Evolutionary conservation across 2,888 invertebrate species (phyloP).

Genomic region (Chirona hameri): DNA sequence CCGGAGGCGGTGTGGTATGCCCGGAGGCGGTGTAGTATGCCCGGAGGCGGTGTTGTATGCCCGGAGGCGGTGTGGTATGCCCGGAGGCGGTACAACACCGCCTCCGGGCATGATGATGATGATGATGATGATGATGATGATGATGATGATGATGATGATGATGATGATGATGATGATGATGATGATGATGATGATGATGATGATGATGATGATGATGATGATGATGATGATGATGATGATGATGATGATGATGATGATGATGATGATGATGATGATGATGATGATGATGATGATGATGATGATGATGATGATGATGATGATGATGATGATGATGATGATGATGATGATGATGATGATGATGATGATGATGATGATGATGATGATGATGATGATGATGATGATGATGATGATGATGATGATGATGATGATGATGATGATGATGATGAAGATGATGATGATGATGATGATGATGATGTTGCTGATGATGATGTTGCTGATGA

Average conservation of each 20-base stretch:
- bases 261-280: slow-evolving; percentile 22
- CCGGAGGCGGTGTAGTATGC: too few species aligned
- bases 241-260: slow-evolving; percentile 22
- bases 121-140: slow-evolving; percentile 22
- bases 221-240: slow-evolving; percentile 22
- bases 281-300: slow-evolving; percentile 22
- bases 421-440: slow-evolving; percentile 22
- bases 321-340: slow-evolving; percentile 22
- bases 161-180: neutral
- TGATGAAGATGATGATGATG: slow-evolving; percentile 22
- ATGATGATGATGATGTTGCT: too few species aligned
- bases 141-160: slow-evolving; percentile 22
- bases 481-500: too few species aligned
- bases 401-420: slow-evolving; percentile 22
- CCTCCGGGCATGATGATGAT: slow-evolving; percentile 4
- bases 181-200: neutral
- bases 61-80: too few species aligned
- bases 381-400: slow-evolving; percentile 22
- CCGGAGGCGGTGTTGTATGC: too few species aligned
- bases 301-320: slow-evolving; percentile 22
- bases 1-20: too few species aligned
- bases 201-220: slow-evolving; percentile 22
- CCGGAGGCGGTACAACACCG: too few species aligned
- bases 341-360: slow-evolving; percentile 22
- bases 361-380: slow-evolving; percentile 22